Conservation (phyloP, 2,113 vertebrate genomes). For the Thunnus thynnus region DNA sequence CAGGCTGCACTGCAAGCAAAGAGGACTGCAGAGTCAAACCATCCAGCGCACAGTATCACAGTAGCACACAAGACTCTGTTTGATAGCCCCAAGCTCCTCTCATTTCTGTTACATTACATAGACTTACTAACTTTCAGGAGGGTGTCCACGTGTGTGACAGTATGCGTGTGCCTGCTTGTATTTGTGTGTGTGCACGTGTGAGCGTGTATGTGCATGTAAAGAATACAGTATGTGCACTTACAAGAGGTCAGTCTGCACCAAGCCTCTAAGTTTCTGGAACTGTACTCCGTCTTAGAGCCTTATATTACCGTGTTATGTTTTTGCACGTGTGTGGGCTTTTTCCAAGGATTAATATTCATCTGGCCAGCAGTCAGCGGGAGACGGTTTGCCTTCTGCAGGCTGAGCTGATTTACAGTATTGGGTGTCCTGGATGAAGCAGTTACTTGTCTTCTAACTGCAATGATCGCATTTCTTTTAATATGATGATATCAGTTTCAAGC, state of each 20-base stretch:
- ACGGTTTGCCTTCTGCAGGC: slow-evolving; percentile 28
- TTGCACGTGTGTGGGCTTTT: slow-evolving; percentile 55
- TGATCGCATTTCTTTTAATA: slow-evolving; percentile 54
- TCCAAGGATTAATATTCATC: slow-evolving; percentile 73
- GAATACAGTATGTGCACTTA: neutral
- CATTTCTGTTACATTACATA: neutral
- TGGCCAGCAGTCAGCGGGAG: slow-evolving; percentile 17
- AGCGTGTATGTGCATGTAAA: neutral
- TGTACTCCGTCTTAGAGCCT: slow-evolving; percentile 37
- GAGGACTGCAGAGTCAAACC: neutral
- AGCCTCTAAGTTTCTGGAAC: slow-evolving; percentile 39
- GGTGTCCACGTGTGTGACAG: neutral
- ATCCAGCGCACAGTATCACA: slow-evolving; percentile 3
- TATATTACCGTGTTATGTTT: slow-evolving; percentile 57
- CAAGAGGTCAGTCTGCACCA: slow-evolving; percentile 18
- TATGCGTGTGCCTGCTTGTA: neutral
- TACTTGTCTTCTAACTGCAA: neutral
- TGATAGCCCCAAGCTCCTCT: neutral
- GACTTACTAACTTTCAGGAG: neutral
- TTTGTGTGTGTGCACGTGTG: neutral
- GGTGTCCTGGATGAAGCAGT: slow-evolving; percentile 38
- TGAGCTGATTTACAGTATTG: slow-evolving; percentile 53
- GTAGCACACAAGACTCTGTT: neutral
- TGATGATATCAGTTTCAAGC: slow-evolving; percentile 39
- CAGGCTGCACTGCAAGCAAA: slow-evolving; percentile 1